Evolutionary conservation across 2,113 vertebrate species (phyloP), one percentile per base, ranked within the genome.

Genomic region (Eurypyga helias): DNA sequence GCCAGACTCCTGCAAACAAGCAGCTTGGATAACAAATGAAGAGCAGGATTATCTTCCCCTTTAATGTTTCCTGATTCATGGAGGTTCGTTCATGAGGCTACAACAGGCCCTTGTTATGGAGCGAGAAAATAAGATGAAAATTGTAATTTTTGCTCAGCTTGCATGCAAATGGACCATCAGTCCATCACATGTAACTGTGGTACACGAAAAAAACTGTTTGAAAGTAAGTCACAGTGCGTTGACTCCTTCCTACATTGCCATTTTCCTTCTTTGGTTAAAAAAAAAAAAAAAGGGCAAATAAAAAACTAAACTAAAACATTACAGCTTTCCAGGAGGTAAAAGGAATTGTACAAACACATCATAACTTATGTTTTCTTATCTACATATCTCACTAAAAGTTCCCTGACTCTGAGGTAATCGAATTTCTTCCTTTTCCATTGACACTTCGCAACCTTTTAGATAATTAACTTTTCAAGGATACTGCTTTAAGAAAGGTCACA

Each of bases 401-500:
- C 48, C 45, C 48, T 52, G 45, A 55, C 49, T 83, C 49, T 46
- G n/a, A 58, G 34, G 62, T 45, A 81, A 94, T 66, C 60, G 76
- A 61, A 72, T 91, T 86, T 91, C 55, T 88, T 83, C 36, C 45
- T 71, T 64, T 93, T 80, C 83, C 67, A 78, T 96, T 78, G 93
- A 83, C 29, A 86, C 83, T 96, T 79, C 70, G 46, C 49, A 96
- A 67, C 55, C 55, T 86, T 89, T 92, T 77, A 96, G 55, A 55
- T 55, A 90, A 96, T 85, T 90, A 91, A 65, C 19, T 90, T 91
- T 89, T 80, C 89, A 94, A 90, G 58, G 90, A 80, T 58, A 79
- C 7, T 52, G 14, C 45, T 73, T 79, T 43, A 86, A 80, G 64
- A 61, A 67, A 82, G 93, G 23, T 45, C 81, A 77, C 13, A 25